phyloP scores from a whole-genome alignment of 2,888 invertebrate species.

The Imbricaverruca yamaguchii region DNA sequence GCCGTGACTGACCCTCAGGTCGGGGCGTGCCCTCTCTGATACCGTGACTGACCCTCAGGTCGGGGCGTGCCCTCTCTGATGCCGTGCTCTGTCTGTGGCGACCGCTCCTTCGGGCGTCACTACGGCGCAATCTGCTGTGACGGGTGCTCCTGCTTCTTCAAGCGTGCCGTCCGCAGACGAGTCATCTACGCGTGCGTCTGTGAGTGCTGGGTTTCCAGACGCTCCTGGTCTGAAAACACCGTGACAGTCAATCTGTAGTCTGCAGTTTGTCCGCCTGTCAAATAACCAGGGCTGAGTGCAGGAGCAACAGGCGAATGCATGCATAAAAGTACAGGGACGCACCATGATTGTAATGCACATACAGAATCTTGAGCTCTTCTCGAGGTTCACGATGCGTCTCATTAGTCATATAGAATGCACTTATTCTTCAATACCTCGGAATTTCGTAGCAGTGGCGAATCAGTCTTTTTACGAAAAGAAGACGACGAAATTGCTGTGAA shows the following conservation, averaged over 20 bases:
- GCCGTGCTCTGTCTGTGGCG: conserved; percentile 69
- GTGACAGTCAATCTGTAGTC: not conserved
- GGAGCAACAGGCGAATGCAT: not conserved
- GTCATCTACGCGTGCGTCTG: conserved; percentile 69
- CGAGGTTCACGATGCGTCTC: no score
- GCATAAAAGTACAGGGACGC: no score
- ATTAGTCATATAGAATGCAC: no score
- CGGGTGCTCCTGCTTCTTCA: conserved; percentile 84
- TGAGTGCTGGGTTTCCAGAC: conserved; percentile 41
- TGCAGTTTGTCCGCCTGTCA: no score
- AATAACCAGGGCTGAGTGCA: no score
- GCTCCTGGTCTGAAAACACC: not conserved
- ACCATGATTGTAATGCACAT: no score
- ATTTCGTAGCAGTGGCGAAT: no score
- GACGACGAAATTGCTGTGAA: no score
- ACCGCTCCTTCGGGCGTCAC: conserved; percentile 74
- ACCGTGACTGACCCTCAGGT: not conserved
- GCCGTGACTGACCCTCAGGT: conserved; percentile 40
- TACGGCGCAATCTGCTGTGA: conserved; percentile 79
- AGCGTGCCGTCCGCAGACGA: conserved; percentile 66
- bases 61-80: conserved; percentile 50
- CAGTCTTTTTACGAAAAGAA: no score
- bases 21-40: conserved; percentile 45
- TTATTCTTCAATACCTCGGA: no score
- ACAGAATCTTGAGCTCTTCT: no score